Base-by-base conservation (phyloP, 1,140 invertebrate species). In the Atta texana region DNA sequence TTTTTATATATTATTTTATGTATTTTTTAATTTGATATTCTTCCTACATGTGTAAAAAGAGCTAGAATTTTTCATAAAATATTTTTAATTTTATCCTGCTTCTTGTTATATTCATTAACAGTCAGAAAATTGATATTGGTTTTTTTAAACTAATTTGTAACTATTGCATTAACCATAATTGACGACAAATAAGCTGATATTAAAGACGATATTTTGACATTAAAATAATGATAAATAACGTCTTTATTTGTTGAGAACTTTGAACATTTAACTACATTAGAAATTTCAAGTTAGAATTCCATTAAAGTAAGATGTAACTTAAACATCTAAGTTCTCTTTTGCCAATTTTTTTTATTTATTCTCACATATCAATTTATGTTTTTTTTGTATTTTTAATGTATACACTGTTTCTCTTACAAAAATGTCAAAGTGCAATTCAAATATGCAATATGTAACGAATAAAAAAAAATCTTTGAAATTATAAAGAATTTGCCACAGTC, bases 221-320 rank as follows among this genome's bases (percentile, higher is more conserved):
- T 44, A 10, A 44, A 44, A 44, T 44, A 10, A 10, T 44, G 39
- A 44, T 2, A 10, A 44, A 44, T 44, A 44, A 44, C 2, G 2
- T 44, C 39, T 10, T 44, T 44, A 8, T 44, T 44, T 44, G 5
- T 24, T 61, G 14, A 24, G 3, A 31, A 31, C 39, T 76, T 21
- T 21, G 5, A 39, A 7, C 8, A 10, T 24, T 1, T 18, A 59
- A 0, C 39, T 76, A 24, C 39, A 21, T n/a, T 59, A 12, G 39
- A 7, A 57, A 76, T 59, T 76, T 59, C n/a, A 39, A 76, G 2
- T 59, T 24, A 18, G 31, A 59, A 39, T 75, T 75, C 53, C 34
- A 76, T 76, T 76, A 59, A 57, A 14, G 10, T 44, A 44, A 44
- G 8, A 76, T 75, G n/a, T 39, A 59, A 34, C 57, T 34, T 75